phyloP scores from a whole-genome alignment of 2,113 vertebrate genomes.

The Cheirogaleus medius region DNA sequence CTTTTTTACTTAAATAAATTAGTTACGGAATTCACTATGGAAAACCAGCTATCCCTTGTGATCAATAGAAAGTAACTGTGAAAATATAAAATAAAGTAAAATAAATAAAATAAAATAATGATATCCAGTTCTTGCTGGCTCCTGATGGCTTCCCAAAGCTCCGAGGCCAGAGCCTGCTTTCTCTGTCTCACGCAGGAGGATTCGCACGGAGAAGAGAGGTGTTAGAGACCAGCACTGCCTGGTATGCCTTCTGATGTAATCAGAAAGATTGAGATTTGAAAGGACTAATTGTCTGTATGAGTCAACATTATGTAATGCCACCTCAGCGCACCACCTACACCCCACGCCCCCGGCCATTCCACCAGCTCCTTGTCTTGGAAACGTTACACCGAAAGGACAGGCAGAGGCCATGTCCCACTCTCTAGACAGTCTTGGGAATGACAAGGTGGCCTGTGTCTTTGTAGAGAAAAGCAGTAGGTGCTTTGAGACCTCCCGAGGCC shows the following conservation, averaged over 20 bases:
- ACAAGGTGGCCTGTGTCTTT: neutral
- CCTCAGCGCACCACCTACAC: neutral
- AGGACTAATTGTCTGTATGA: conserved; percentile 5
- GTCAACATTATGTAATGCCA: neutral
- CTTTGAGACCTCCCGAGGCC: neutral
- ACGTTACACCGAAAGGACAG: neutral
- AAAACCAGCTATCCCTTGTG: neutral
- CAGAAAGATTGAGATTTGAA: neutral
- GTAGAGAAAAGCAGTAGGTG: neutral
- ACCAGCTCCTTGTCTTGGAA: neutral
- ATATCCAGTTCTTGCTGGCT: neutral
- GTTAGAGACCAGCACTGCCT: neutral
- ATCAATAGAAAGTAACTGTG: neutral
- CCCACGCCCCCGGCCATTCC: neutral
- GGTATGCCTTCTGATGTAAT: neutral
- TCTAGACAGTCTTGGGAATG: neutral
- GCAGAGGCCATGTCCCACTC: neutral
- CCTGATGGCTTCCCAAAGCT: neutral
- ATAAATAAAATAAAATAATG: neutral
- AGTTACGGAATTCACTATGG: neutral
- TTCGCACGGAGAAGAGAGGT: neutral
- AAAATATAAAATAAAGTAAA: neutral
- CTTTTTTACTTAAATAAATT: neutral
- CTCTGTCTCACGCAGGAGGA: neutral
- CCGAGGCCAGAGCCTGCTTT: neutral